Evolutionary conservation across 2,888 invertebrate species (phyloP), one percentile per base, ranked within the genome.

Genomic region (Aphodius granarius): DNA sequence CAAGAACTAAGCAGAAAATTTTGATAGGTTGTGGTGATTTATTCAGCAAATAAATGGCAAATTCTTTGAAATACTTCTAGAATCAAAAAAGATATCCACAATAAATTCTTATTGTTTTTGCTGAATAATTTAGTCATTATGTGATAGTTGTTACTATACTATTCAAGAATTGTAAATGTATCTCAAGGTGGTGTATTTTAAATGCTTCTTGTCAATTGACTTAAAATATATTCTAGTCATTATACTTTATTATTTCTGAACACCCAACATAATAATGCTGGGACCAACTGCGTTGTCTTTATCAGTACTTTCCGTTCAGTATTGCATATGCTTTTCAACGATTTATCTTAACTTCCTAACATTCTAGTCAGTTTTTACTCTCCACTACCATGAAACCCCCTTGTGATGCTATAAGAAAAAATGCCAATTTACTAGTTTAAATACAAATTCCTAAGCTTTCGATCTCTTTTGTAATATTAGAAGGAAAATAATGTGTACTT

Each of bases 201-300:
- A 18, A 1, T 71, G 62, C 72, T 63, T 72, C 13, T 13, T 16
- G 63, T 63, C 19, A 71, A 62, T 72, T 17, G 62, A n/a, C 17
- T 62, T 17, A 71, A 71, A 23, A 16, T 23, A 43, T 15, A 43
- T 19, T 71, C 71, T 43, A 43, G 71, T 71, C 71, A n/a, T 62
- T 18, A 62, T 71, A 71, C 62, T 18, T 43, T 23, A 18, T 73
- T 64, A 9, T 73, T 65, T 73, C 22, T 64, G 43, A 43, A 13
- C 73, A 81, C 81, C 82, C 82, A 82, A 81, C 82, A 82, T 82
- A 80, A 75, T 73, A 73, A 81, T 82, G 82, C 81, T 83, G 82
- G 82, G 82, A 82, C 79, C 82, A 81, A 80, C 72, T 66, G n/a
- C 74, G 43, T 76, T 43, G 17, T 70, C 72, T 22, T 17, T n/a